Percentiles rank a stretch among this genome's conserved stretches.
Conservation (phyloP, 1,140 invertebrate genomes). For the Papilio aristodemus region DNA sequence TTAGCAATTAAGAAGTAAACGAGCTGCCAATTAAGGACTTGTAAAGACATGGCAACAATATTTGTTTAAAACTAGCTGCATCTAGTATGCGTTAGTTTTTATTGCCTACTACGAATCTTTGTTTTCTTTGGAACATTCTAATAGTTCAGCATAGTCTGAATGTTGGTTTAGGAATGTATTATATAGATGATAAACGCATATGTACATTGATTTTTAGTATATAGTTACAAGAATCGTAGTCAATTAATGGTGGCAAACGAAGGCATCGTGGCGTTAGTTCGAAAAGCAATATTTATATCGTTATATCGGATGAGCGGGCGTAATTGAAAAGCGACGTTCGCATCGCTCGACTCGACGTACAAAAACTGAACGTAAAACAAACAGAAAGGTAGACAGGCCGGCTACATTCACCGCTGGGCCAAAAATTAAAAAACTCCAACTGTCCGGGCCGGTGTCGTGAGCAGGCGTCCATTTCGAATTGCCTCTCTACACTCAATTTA, state of each 20-base stretch:
- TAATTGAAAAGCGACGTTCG: constrained; percentile 47
- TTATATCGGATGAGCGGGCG: constrained; percentile 33
- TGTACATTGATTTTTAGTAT: too few species aligned
- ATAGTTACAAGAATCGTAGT: background rate
- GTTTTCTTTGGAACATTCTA: too few species aligned
- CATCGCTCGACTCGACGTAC: constrained; percentile 32
- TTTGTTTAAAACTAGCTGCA: too few species aligned
- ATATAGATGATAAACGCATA: too few species aligned
- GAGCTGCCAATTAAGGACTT: too few species aligned
- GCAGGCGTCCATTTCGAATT: constrained; percentile 61
- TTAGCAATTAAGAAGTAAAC: too few species aligned
- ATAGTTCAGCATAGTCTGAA: too few species aligned
- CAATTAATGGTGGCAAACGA: constrained; percentile 20
- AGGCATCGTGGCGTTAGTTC: background rate
- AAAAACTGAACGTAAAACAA: constrained; percentile 47
- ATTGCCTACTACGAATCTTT: too few species aligned
- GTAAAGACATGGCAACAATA: too few species aligned
- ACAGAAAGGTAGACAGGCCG: constrained; percentile 34
- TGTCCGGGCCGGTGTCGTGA: constrained; percentile 51
- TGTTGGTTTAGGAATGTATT: too few species aligned
- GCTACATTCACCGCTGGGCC: constrained; percentile 36
- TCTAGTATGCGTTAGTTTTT: too few species aligned
- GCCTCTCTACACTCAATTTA: constrained; percentile 77
- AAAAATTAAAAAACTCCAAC: constrained; percentile 61
- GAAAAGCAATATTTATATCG: constrained; percentile 33